These are phyloP conservation scores for Fukomys damarensis DNA, from an alignment of 2,113 vertebrate genomes.

Conservation along the genomic window DNA sequence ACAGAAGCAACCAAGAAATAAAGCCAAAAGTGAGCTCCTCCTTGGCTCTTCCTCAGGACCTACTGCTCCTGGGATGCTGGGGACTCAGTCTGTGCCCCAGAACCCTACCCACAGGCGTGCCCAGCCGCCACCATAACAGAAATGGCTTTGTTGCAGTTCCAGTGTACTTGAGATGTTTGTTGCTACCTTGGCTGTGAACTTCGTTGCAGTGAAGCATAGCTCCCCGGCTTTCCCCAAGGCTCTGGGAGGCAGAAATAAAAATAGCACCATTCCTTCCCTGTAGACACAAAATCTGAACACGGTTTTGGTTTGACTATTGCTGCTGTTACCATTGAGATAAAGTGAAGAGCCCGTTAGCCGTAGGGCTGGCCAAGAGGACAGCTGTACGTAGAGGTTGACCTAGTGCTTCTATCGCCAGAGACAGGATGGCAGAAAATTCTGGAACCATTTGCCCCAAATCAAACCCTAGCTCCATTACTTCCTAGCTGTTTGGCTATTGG, in stretches of 20 bases:
- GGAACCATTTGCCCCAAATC: not conserved
- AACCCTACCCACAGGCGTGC: no score
- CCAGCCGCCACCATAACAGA: no score
- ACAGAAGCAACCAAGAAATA: not conserved
- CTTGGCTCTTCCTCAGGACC: not conserved
- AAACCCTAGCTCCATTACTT: not conserved
- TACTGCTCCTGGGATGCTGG: not conserved
- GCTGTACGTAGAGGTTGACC: fast-evolving
- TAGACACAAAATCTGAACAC: not conserved
- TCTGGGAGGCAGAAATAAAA: not conserved
- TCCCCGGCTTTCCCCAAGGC: no score
- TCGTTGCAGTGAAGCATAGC: not conserved
- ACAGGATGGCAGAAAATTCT: not conserved
- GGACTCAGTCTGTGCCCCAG: no score
- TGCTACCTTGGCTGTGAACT: not conserved
- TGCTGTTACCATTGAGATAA: not conserved
- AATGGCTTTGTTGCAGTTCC: not conserved
- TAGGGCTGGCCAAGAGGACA: not conserved
- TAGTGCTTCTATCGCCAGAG: not conserved
- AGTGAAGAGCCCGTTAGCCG: fast-evolving
- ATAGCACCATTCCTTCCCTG: not conserved
- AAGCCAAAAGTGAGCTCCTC: fast-evolving
- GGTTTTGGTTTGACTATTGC: fast-evolving
- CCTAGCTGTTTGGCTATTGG: not conserved
- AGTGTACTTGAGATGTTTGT: no score